Conservation (phyloP, 1,140 invertebrate genomes). For the Acromyrmex echinatior region DNA sequence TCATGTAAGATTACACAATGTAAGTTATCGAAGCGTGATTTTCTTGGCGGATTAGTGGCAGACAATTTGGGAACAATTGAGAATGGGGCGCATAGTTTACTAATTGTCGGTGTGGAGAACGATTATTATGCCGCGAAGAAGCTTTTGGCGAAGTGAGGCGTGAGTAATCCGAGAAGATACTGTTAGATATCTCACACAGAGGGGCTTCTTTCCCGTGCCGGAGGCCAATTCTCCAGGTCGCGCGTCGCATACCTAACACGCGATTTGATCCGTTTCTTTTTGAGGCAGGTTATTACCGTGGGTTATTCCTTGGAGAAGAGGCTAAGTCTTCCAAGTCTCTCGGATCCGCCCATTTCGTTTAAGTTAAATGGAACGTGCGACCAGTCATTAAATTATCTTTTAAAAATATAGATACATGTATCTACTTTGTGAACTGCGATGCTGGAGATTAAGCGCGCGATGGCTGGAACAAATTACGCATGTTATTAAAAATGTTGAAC, state of each 20-base stretch:
- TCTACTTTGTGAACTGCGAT: background rate
- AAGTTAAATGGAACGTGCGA: slow-evolving; percentile 23
- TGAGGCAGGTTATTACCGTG: slow-evolving; percentile 46
- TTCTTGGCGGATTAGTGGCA: background rate
- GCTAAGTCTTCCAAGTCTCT: background rate
- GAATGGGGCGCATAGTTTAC: slow-evolving; percentile 16
- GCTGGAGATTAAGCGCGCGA: background rate
- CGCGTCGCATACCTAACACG: slow-evolving; percentile 41
- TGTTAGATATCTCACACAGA: slow-evolving; percentile 46
- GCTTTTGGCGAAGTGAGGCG: background rate
- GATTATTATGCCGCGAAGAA: slow-evolving; percentile 26
- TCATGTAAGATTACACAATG: background rate
- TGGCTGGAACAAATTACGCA: background rate
- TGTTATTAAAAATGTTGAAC: background rate
- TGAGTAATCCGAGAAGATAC: slow-evolving; percentile 48
- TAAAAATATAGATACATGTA: background rate
- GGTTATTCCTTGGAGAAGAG: slow-evolving; percentile 10
- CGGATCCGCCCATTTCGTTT: slow-evolving; percentile 21
- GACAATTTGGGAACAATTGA: slow-evolving; percentile 39
- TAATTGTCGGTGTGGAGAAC: slow-evolving; percentile 38
- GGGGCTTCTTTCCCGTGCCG: slow-evolving; percentile 36
- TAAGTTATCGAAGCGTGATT: slow-evolving; percentile 5
- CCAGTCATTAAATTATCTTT: background rate
- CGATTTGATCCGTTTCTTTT: slow-evolving; percentile 52
- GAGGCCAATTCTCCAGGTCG: slow-evolving; percentile 29